phyloP scores from a whole-genome alignment of 2,888 invertebrate genomes.

The Cantharis rustica region DNA sequence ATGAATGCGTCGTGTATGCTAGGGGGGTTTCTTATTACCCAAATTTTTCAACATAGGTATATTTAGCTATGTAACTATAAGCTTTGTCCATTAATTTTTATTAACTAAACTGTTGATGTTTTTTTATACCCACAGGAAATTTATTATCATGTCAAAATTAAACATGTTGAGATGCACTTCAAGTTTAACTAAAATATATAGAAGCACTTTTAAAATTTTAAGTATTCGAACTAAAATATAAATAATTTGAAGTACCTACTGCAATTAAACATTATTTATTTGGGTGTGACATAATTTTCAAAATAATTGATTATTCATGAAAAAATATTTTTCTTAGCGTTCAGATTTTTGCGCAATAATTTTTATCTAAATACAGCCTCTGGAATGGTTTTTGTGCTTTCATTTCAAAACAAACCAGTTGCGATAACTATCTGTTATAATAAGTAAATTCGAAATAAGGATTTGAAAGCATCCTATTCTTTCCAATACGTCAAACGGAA shows the following conservation, averaged over 20 bases:
- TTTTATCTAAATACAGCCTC: neutral
- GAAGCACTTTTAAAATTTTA: neutral
- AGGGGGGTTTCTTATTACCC: constrained; percentile 34
- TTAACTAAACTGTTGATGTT: constrained; percentile 8
- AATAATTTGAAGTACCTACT: neutral
- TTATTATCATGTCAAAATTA: neutral
- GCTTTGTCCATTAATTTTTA: constrained; percentile 25
- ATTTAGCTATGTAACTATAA: constrained; percentile 17
- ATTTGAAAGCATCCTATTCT: too few species aligned
- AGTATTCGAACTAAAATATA: neutral
- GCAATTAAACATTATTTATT: neutral
- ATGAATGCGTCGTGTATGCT: constrained; percentile 40
- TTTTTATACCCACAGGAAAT: neutral
- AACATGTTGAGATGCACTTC: neutral
- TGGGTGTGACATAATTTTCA: neutral
- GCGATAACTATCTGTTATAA: neutral
- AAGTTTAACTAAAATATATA: neutral
- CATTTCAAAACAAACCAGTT: too few species aligned
- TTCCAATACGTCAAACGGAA: too few species aligned
- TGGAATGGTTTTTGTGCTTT: neutral
- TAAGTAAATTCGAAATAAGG: too few species aligned
- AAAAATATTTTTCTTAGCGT: neutral
- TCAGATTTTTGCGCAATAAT: neutral
- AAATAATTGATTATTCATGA: neutral
- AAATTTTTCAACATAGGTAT: constrained; percentile 33